A percentile compares a stretch with the other conserved stretches of the same genome.
These are phyloP conservation scores for Sebastes iracundus DNA, from an alignment of 2,797 vertebrate genomes.

Conservation along the genomic window DNA sequence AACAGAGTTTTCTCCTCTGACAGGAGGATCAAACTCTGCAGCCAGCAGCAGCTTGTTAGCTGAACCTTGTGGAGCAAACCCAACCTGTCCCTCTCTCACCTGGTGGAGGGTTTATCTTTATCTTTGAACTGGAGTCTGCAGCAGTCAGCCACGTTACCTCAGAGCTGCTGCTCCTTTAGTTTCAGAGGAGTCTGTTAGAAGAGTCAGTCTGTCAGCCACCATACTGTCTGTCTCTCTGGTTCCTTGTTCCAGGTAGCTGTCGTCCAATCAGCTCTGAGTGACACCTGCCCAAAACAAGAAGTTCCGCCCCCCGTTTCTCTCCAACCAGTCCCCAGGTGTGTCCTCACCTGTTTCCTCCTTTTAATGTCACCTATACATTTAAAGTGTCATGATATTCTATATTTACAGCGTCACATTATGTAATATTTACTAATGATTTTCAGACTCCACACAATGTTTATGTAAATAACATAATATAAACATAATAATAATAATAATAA, in stretches of 20 bases:
- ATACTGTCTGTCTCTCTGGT: no score
- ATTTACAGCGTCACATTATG: no score
- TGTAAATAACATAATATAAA: neutral
- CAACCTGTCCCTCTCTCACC: no score
- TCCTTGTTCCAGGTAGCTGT: neutral
- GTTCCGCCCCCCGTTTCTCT: neutral
- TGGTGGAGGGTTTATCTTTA: no score
- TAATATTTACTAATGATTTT: no score
- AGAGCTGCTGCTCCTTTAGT: neutral
- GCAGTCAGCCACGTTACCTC: no score
- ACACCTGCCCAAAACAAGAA: neutral
- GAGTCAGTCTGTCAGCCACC: neutral
- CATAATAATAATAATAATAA: neutral
- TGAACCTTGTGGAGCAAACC: no score
- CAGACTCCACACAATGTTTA: neutral
- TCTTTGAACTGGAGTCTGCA: no score
- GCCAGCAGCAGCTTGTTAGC: no score
- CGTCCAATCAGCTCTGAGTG: neutral
- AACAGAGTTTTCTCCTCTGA: no score
- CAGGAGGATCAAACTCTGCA: no score
- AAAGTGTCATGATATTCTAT: neutral
- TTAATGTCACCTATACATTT: neutral
- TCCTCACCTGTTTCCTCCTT: neutral
- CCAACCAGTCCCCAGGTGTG: neutral
- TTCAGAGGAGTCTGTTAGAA: neutral